phyloP scores from a whole-genome alignment of 2,888 invertebrate species.

The Meta bourneti region DNA sequence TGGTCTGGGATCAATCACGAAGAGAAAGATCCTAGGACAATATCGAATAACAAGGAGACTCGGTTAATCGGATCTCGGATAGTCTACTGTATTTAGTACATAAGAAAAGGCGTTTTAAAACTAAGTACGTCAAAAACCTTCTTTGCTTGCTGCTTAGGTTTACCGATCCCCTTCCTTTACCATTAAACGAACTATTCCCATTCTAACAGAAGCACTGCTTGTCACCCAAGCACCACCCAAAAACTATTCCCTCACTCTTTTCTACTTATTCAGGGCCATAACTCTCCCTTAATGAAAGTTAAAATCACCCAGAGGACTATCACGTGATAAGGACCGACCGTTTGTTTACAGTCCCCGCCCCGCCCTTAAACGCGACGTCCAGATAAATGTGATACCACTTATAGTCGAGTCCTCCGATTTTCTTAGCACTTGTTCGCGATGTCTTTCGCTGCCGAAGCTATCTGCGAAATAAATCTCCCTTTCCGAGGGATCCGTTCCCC shows the following conservation, averaged over 20 bases:
- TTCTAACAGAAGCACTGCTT: not conserved
- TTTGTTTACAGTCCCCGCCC: constrained; percentile 45
- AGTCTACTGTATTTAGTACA: too few species aligned
- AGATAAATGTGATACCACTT: constrained; percentile 55
- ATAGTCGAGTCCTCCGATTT: constrained; percentile 55
- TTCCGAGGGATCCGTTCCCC: constrained; percentile 21
- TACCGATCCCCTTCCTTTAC: too few species aligned
- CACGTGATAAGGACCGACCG: constrained; percentile 49
- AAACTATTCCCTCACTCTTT: constrained; percentile 16
- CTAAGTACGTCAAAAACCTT: too few species aligned
- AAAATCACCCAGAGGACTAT: constrained; percentile 53
- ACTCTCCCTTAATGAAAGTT: constrained; percentile 58
- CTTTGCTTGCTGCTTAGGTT: too few species aligned
- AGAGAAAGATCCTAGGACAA: too few species aligned
- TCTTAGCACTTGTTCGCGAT: constrained; percentile 52
- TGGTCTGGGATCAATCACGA: too few species aligned
- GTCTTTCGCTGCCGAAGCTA: constrained; percentile 37
- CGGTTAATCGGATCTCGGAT: too few species aligned
- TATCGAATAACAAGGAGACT: too few species aligned
- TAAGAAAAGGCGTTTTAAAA: too few species aligned
- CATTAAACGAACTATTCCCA: not conserved
- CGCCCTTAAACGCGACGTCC: constrained; percentile 31
- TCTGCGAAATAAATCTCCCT: constrained; percentile 54
- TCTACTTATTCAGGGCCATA: constrained; percentile 34
- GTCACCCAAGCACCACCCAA: constrained; percentile 8